phyloP scores from a whole-genome alignment of 2,113 vertebrate genomes.

The Callospermophilus lateralis region DNA sequence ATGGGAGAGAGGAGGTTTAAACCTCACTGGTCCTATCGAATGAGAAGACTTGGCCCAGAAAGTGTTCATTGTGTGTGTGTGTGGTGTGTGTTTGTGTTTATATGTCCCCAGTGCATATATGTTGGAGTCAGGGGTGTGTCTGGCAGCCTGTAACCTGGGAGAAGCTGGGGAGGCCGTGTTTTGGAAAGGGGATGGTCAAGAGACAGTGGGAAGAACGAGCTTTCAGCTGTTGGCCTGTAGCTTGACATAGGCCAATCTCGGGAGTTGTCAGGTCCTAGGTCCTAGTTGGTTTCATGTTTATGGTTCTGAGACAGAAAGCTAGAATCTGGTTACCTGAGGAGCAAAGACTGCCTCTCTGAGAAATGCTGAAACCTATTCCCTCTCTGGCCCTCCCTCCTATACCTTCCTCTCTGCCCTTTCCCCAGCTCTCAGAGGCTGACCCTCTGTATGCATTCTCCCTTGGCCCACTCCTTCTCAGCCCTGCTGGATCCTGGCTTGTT shows the following conservation, averaged over 20 bases:
- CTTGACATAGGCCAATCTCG: neutral
- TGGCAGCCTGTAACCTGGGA: neutral
- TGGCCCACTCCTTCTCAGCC: neutral
- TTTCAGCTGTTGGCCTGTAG: constrained; percentile 31
- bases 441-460: neutral
- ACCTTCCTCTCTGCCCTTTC: neutral
- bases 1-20: neutral
- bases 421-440: neutral
- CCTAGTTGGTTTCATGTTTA: constrained; percentile 60
- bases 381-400: neutral
- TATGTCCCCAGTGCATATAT: neutral
- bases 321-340: constrained; percentile 47
- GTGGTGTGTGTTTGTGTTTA: neutral
- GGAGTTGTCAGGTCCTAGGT: constrained; percentile 36
- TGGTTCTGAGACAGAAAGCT: constrained; percentile 49
- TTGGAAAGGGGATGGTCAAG: neutral
- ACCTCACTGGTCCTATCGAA: neutral
- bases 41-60: neutral
- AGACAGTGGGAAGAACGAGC: neutral
- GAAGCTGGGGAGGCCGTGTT: neutral
- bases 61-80: neutral
- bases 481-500: neutral
- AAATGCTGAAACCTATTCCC: neutral
- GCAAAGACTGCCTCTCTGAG: neutral
- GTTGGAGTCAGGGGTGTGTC: neutral